phyloP scores from a whole-genome alignment of 1,140 invertebrate species.

The Lasaia peninsularis region DNA sequence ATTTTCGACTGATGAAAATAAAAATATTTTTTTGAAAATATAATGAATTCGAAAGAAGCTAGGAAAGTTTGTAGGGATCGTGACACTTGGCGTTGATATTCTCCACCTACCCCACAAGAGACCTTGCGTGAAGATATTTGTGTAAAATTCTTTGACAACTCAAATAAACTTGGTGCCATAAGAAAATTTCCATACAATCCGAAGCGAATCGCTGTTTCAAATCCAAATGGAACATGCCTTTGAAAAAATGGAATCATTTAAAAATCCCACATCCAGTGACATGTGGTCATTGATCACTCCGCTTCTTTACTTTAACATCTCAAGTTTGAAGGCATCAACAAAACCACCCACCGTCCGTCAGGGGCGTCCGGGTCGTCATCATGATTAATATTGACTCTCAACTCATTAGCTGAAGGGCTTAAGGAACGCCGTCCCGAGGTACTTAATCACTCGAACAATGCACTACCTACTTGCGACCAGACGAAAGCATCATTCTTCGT shows the following conservation, averaged over 20 bases:
- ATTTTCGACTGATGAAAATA: no score
- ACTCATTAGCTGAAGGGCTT: conserved; percentile 76
- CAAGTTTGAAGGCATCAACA: conserved; percentile 50
- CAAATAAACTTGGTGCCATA: neutral
- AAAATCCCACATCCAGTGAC: conserved; percentile 15
- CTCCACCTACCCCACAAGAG: no score
- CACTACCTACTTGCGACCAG: conserved; percentile 71
- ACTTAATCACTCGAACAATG: conserved; percentile 77
- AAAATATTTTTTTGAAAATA: no score
- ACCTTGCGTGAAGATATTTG: no score
- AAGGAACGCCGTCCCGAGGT: conserved; percentile 58
- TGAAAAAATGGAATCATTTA: conserved; percentile 9
- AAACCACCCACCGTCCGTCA: conserved; percentile 62
- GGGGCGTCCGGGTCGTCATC: conserved; percentile 45
- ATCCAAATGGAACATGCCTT: neutral
- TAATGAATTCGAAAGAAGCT: no score
- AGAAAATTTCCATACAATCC: neutral
- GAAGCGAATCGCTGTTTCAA: neutral
- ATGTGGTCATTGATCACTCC: conserved; percentile 34
- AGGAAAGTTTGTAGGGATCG: no score
- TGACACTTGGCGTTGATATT: no score
- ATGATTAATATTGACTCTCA: conserved; percentile 73
- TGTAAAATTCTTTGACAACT: no score
- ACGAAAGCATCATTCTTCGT: conserved; percentile 76
- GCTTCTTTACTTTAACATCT: conserved; percentile 43